Conservation (phyloP, 2,797 vertebrate genomes). For the Netta rufina region DNA sequence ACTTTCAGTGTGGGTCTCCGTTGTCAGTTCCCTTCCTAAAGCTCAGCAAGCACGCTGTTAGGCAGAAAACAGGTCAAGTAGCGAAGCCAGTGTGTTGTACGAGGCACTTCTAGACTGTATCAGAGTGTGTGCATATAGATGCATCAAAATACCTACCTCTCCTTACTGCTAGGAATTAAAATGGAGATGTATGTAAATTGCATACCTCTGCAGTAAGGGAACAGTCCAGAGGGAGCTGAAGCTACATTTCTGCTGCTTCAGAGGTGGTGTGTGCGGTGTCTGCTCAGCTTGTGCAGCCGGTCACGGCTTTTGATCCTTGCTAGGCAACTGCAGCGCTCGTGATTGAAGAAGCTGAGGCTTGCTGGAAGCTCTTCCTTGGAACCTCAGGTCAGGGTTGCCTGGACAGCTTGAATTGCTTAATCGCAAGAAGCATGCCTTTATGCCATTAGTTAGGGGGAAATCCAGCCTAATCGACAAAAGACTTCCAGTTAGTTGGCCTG, state of each 20-base stretch:
- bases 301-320: background rate
- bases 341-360: background rate
- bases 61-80: background rate
- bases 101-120: background rate
- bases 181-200: background rate
- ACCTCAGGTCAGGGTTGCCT: background rate
- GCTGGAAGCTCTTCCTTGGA: background rate
- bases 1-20: background rate
- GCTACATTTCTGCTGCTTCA: background rate
- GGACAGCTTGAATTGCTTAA: slow-evolving; percentile 23
- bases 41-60: background rate
- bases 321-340: accelerated
- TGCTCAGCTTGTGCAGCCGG: background rate
- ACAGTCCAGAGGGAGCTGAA: background rate
- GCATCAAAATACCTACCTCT: background rate
- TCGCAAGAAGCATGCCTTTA: slow-evolving; percentile 13
- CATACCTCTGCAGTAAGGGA: accelerated
- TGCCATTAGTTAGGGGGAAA: slow-evolving; percentile 15
- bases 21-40: background rate
- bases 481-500: slow-evolving; percentile 40
- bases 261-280: background rate
- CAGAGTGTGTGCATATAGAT: background rate
- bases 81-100: background rate
- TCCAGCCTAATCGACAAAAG: background rate
- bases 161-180: background rate